Conservation (phyloP, 1,140 invertebrate genomes). For the Sycophaga agraensis region DNA sequence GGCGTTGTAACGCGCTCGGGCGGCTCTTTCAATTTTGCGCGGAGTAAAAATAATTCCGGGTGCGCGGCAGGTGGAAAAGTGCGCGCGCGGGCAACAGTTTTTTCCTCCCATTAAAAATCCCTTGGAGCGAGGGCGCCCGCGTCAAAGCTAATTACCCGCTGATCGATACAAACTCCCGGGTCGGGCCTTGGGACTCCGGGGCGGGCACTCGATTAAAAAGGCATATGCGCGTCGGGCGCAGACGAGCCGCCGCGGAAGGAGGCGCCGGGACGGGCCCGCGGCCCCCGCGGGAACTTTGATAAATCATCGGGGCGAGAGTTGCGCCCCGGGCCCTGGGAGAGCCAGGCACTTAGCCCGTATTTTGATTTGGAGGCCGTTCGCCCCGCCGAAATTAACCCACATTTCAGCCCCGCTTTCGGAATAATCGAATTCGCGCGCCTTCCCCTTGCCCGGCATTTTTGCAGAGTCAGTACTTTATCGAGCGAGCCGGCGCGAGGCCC, state of each 20-base stretch:
- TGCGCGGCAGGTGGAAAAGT: background rate
- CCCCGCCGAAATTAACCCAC: constrained; percentile 24
- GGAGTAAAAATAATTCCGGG: background rate
- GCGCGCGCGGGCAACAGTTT: no score
- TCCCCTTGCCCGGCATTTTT: no score
- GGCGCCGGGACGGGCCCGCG: background rate
- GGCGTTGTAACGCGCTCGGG: no score
- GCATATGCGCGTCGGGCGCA: background rate
- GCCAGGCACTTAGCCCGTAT: no score
- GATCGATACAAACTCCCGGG: constrained; percentile 23
- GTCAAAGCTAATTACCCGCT: constrained; percentile 29
- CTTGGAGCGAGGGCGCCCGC: background rate
- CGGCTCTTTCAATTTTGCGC: no score
- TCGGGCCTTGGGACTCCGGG: constrained; percentile 13
- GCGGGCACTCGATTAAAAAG: background rate
- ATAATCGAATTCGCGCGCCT: no score
- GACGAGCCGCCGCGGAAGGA: background rate
- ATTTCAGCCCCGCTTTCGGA: no score
- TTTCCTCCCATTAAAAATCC: no score
- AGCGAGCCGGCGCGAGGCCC: no score
- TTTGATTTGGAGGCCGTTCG: constrained; percentile 8
- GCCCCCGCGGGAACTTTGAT: no score
- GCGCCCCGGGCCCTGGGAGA: no score
- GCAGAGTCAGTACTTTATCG: no score
- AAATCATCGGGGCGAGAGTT: constrained; percentile 26